Evolutionary conservation across 1,140 invertebrate genomes (phyloP).

Genomic region (Helicoverpa zea): DNA sequence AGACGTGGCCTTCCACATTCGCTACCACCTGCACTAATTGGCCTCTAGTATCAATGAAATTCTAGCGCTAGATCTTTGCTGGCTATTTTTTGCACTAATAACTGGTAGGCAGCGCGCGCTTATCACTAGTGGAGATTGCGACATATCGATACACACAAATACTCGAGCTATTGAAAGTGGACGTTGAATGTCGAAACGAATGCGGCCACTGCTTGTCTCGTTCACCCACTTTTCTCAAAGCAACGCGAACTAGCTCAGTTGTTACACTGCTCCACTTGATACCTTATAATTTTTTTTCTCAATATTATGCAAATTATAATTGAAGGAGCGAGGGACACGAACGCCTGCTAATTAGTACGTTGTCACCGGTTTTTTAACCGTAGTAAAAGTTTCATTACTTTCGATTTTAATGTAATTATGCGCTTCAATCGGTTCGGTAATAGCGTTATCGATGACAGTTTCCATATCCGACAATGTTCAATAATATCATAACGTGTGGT

Average conservation of each 20-base stretch:
- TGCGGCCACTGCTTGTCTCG: conserved; percentile 59
- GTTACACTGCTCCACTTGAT: conserved; percentile 43
- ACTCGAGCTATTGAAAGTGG: conserved; percentile 70
- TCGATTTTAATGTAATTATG: conserved; percentile 35
- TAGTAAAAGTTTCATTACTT: conserved; percentile 30
- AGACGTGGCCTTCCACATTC: conserved; percentile 4
- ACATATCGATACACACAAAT: conserved; percentile 63
- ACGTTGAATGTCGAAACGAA: conserved; percentile 68
- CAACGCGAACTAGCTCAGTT: conserved; percentile 58
- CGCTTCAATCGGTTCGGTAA: conserved; percentile 23
- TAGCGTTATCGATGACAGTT: conserved; percentile 21
- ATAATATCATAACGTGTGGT: not conserved
- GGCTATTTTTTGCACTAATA: conserved; percentile 21
- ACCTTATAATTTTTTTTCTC: conserved; percentile 24
- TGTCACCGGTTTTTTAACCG: conserved; percentile 19
- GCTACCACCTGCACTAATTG: conserved; percentile 24
- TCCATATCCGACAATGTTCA: conserved; percentile 4
- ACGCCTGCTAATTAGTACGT: conserved; percentile 7
- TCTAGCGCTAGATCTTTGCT: conserved; percentile 13
- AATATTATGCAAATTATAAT: conserved; percentile 43
- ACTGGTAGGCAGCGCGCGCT: conserved; percentile 6
- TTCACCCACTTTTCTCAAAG: conserved; percentile 77
- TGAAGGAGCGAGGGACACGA: conserved; percentile 31
- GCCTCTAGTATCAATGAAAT: conserved; percentile 32
- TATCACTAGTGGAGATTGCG: conserved; percentile 35